These are phyloP conservation scores for Peromyscus californicus DNA, from an alignment of 2,113 vertebrate species.

Conservation along the genomic window DNA sequence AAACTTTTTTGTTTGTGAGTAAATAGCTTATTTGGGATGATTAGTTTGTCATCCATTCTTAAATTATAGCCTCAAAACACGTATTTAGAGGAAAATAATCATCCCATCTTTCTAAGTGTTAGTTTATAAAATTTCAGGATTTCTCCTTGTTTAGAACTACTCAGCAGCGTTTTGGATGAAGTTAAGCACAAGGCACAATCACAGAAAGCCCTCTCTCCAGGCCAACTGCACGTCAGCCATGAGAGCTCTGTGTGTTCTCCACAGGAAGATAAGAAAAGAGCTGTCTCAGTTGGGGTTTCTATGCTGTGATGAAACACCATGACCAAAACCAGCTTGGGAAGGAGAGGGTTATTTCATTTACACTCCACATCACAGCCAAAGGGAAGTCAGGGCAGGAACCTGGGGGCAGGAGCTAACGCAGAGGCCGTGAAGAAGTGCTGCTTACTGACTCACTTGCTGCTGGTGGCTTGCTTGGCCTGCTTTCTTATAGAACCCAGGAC, in stretches of 20 bases:
- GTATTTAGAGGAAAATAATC: not conserved
- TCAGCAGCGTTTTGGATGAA: conserved; percentile 26
- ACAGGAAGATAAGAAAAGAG: no score
- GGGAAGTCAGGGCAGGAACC: not conserved
- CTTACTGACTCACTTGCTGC: not conserved
- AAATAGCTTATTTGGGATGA: conserved; percentile 36
- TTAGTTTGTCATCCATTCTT: not conserved
- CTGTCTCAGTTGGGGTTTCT: not conserved
- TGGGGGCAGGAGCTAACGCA: not conserved
- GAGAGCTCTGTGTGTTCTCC: not conserved
- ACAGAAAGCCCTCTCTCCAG: not conserved
- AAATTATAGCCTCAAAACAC: conserved; percentile 45
- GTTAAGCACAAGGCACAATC: not conserved
- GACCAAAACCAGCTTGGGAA: not conserved
- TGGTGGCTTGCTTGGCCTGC: not conserved
- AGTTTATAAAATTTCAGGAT: conserved; percentile 44
- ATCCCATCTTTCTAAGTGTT: not conserved
- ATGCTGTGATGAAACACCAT: not conserved
- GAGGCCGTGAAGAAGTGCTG: not conserved
- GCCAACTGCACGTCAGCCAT: not conserved
- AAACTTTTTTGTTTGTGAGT: conserved; percentile 1
- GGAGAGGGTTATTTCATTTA: not conserved
- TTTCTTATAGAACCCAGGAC: not conserved
- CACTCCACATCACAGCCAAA: not conserved
- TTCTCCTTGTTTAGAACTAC: conserved; percentile 23